Percentiles rank a stretch among this genome's conserved stretches.
These are phyloP conservation scores for Sus cebifrons DNA, from an alignment of 2,797 vertebrate species.

Conservation along the genomic window DNA sequence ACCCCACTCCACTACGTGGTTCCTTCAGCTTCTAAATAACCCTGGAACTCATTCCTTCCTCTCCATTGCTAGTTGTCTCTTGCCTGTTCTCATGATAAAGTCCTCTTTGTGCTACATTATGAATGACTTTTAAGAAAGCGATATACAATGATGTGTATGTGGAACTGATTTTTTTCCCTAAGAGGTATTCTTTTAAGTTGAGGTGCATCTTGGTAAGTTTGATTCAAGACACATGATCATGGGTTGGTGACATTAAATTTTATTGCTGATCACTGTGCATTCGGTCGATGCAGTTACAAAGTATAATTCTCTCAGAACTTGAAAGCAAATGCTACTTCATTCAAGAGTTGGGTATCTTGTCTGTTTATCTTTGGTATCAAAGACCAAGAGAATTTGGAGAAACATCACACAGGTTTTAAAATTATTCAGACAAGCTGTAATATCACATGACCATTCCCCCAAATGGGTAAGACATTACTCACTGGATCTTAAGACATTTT, in stretches of 20 bases:
- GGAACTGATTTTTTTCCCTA: not conserved
- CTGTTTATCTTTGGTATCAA: constrained; percentile 75
- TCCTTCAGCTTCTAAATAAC: not conserved
- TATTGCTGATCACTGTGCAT: not conserved
- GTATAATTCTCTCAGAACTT: constrained; percentile 61
- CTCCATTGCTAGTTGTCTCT: not conserved
- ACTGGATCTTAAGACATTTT: constrained; percentile 70
- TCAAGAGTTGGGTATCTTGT: constrained; percentile 53
- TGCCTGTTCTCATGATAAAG: not conserved
- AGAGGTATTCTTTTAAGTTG: constrained; percentile 42
- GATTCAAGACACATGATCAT: not conserved
- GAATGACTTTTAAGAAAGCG: constrained; percentile 37
- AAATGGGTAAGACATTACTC: constrained; percentile 63
- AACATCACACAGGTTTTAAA: constrained; percentile 71
- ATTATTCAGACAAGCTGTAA: constrained; percentile 65
- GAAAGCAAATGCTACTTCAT: constrained; percentile 71
- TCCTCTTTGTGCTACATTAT: constrained; percentile 27
- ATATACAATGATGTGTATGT: not conserved
- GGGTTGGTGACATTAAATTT: not conserved
- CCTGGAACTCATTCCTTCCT: not conserved
- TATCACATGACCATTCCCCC: constrained; percentile 58
- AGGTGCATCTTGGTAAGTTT: not conserved
- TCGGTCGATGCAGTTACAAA: not conserved
- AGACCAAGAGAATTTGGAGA: constrained; percentile 71
- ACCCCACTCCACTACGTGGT: not conserved